These are phyloP conservation scores for Myzus persicae DNA, from an alignment of 1,140 invertebrate genomes.

Conservation along the genomic window DNA sequence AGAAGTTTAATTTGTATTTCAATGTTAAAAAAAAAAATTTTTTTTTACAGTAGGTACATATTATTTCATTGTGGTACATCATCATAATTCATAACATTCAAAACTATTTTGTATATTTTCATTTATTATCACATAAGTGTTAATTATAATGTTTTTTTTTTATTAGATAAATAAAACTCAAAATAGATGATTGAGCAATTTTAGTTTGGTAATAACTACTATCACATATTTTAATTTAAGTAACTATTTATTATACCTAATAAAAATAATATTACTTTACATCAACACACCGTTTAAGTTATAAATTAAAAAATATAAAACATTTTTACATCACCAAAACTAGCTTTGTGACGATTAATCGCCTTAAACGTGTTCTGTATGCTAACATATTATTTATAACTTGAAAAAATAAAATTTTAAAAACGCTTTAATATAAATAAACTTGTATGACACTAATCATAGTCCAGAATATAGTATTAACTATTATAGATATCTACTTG, in stretches of 20 bases:
- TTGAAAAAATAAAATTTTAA: neutral
- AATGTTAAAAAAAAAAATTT: neutral
- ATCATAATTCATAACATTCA: neutral
- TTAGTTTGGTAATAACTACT: neutral
- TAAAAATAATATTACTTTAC: conserved; percentile 7
- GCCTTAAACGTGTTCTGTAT: neutral
- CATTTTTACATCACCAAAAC: neutral
- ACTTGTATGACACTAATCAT: neutral
- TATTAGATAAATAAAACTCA: neutral
- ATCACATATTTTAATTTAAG: neutral
- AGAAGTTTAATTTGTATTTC: neutral
- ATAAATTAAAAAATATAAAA: neutral
- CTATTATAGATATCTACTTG: too few relatives aligned
- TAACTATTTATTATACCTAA: neutral
- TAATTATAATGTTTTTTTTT: neutral
- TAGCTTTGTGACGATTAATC: neutral
- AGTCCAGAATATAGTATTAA: too few relatives aligned
- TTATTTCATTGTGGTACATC: neutral
- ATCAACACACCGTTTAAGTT: neutral
- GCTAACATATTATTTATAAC: neutral
- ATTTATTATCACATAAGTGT: neutral
- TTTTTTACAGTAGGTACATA: neutral
- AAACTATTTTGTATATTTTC: neutral
- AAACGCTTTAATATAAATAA: neutral
- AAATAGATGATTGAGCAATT: neutral